Evolutionary conservation across 2,888 invertebrate species (phyloP), one percentile per base, ranked within the genome.

Genomic region (Craniophora ligustri): DNA sequence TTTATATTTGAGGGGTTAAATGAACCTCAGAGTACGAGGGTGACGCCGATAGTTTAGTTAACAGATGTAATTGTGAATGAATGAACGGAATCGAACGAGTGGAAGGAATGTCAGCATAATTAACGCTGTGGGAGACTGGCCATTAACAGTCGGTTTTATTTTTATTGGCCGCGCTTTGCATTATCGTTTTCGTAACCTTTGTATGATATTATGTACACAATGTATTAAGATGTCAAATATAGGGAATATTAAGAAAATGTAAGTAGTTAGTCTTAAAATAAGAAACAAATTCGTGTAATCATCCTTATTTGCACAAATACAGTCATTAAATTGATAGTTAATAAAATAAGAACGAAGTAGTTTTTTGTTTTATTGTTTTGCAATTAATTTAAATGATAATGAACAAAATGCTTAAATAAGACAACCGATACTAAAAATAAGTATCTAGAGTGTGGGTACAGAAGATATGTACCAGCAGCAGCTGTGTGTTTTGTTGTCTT

Each of bases 41-140:
- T 67, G 69, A 55, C 39, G 55, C 61, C 58, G 62, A 68, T 76
- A 69, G 79, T 77, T 77, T 72, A 76, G 67, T 74, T 75, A 76
- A 76, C 87, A 86, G 73, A 73, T 73, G 73, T 91, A 92, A 92
- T 92, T 92, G 91, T 86, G 86, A 86, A 89, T 81, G 86, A 82
- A 89, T 85, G 82, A 79, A 67, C 60, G 67, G 69, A 73, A 76
- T 72, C 71, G 65, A 72, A 66, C 75, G 76, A 75, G 76, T 81
- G 84, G 79, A 84, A 83, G 81, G 81, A 84, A 85, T 82, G 81
- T 80, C 69, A 68, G 48, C 65, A 70, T 79, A 83, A 84, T 87
- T 82, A 85, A 84, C 77, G 60, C 76, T 61, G 75, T 72, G 69
- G 77, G 73, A 78, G 70, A 69, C 70, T 65, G 68, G 65, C 71